A percentile compares a stretch with the other conserved stretches of the same genome.
These are phyloP conservation scores for Girardinus metallicus DNA, from an alignment of 2,797 vertebrate species.

Conservation along the genomic window DNA sequence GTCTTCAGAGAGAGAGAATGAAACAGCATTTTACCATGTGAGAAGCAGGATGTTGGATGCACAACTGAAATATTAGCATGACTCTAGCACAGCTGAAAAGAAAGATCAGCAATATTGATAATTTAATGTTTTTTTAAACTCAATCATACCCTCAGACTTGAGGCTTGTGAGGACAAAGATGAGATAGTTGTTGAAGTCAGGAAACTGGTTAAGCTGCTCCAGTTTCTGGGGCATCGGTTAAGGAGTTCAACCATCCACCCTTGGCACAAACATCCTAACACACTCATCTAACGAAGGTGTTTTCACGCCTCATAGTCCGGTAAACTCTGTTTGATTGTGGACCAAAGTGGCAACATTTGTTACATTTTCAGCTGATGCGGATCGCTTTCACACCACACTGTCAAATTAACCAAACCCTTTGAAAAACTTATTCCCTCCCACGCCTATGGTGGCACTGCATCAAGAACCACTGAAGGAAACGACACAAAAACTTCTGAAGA, in stretches of 20 bases:
- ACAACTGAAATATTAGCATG: constrained; percentile 4
- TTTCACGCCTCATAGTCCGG: no score
- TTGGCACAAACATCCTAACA: constrained; percentile 19
- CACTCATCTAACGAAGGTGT: neutral
- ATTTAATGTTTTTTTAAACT: neutral
- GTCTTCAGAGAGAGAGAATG: constrained; percentile 71
- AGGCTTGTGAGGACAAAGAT: constrained; percentile 95
- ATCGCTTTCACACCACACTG: no score
- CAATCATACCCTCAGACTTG: constrained; percentile 89
- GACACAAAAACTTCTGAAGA: no score
- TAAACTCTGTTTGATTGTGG: no score
- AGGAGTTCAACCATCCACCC: constrained; percentile 59
- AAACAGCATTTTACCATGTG: constrained; percentile 10
- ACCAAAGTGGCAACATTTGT: no score
- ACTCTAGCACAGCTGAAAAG: neutral
- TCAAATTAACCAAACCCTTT: no score
- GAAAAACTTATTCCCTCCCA: no score
- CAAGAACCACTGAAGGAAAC: no score
- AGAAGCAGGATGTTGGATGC: neutral
- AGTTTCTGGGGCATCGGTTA: constrained; percentile 86
- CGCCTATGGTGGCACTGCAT: no score
- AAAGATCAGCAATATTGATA: neutral
- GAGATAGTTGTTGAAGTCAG: constrained; percentile 96
- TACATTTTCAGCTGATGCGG: no score
- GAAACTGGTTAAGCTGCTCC: constrained; percentile 95